Base-by-base conservation (phyloP, 2,888 invertebrate genomes). In the Priocnemis perturbator region DNA sequence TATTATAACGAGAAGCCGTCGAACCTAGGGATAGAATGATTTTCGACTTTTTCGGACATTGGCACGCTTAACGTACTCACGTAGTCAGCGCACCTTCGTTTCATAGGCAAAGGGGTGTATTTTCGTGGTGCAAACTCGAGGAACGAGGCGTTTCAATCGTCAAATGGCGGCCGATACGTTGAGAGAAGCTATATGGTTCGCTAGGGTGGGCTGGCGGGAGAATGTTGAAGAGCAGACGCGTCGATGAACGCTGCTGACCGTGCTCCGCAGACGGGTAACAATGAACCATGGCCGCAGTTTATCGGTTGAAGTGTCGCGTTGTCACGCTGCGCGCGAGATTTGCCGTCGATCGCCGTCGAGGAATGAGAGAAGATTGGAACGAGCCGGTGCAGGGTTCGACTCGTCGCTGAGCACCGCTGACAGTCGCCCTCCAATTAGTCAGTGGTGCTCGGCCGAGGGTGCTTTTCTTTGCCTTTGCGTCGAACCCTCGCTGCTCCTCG, bases 341-440 rank as follows among this genome's bases (percentile, higher is more conserved):
- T 7, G 47, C 9, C 9, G 47, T n/a, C 3, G 17, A 17, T 58
- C 14, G 60, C 21, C 37, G 48, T 19, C 56, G 56, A 47, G 23
- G 19, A 62, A 50, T 2, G 17, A 55, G 60, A n/a, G 19, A 37
- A 20, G 21, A 19, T 20, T 37, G 5, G 44, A 23, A 30, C 19
- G 50, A 11, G 37, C 45, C 60, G 44, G 69, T 62, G 20, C 60
- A 48, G 69, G 63, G 67, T 52, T 57, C 48, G 64, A 57, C 64
- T 52, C 62, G 50, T 60, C 64, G 60, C 60, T 57, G 65, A 64
- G 59, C 77, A 61, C 68, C 66, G 58, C 64, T 60, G 59, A 50
- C 60, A 70, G 63, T 50, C 50, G 55, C 53, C 60, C 61, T 53
- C 58, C 68, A 67, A 77, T 76, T 68, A 67, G 60, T 57, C 64